These are phyloP conservation scores for Zeuzera pyrina DNA, from an alignment of 2,888 invertebrate genomes.

Conservation along the genomic window DNA sequence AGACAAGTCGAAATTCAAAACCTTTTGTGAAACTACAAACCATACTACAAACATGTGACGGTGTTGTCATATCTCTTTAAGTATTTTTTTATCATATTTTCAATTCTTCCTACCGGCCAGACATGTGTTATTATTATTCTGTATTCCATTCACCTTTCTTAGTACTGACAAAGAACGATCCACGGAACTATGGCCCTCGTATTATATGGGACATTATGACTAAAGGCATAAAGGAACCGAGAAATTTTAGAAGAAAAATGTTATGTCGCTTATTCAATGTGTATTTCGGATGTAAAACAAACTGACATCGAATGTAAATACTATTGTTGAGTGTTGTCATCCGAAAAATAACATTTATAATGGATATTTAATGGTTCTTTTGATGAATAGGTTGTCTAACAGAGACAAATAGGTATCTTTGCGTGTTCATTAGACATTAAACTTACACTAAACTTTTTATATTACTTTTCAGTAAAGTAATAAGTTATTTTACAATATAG, in stretches of 20 bases:
- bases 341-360: constrained; percentile 58
- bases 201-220: constrained; percentile 61
- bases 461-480: too few species aligned
- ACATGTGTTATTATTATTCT: constrained; percentile 63
- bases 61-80: constrained; percentile 54
- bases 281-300: constrained; percentile 36
- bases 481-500: too few species aligned
- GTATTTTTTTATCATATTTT: constrained; percentile 44
- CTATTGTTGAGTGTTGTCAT: constrained; percentile 65
- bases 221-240: constrained; percentile 50
- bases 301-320: constrained; percentile 20
- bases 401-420: constrained; percentile 20
- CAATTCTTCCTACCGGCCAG: constrained; percentile 48
- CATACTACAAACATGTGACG: constrained; percentile 66
- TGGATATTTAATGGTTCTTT: constrained; percentile 58
- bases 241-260: constrained; percentile 60
- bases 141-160: constrained; percentile 45
- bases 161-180: constrained; percentile 58
- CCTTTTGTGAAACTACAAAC: constrained; percentile 46
- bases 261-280: constrained; percentile 62
- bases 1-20: constrained; percentile 36
- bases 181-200: constrained; percentile 55
- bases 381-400: constrained; percentile 38
- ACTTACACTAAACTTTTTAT: too few species aligned
- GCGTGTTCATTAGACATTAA: too few species aligned